Base-by-base conservation (phyloP, 2,113 vertebrate species). In the Cyrtonyx montezumae region DNA sequence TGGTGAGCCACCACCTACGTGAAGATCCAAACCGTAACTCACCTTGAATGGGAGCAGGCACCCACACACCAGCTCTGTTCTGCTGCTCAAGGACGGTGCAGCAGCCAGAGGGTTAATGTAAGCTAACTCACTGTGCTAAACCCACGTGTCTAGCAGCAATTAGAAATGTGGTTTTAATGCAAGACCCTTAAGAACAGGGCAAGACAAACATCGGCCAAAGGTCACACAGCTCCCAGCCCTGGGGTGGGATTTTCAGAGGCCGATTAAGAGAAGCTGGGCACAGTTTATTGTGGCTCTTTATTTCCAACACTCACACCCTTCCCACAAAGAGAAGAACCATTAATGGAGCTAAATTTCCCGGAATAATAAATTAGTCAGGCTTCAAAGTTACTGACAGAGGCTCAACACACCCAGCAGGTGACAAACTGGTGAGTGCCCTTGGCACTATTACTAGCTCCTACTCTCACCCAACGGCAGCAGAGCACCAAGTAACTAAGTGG, bases 101-200 rank as follows among this genome's bases (percentile, higher is more conserved):
- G 61, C 87, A 83, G 61, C 81, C 74, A 84, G 55, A 79, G 66
- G 93, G 95, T 94, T 86, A 95, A 66, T n/a, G 56, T 84, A 96
- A 97, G 68, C 80, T 94, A 94, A 96, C 75, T 95, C 88, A 88
- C 66, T 91, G 58, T 66, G 85, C 91, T 87, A 93, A 97, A 76
- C 37, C 78, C 87, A 92, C 89, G 42, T 90, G 79, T 88, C 69
- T 20, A 88, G 84, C 74, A 82, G 32, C 15, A 91, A 91, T 70
- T 73, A 87, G 91, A 96, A 77, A n/a, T 8, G 18, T 32, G 90
- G 71, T 79, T 71, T 96, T 65, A 79, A 89, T 10, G 34, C 65
- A 91, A 93, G 91, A 91, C 34, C 40, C 49, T 75, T 58, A 55
- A 81, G 68, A 94, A 74, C 13, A 45, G 2, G 58, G 37, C 8